Evolutionary conservation across 2,797 vertebrate species (phyloP).

Genomic region (Microcaecilia unicolor): DNA sequence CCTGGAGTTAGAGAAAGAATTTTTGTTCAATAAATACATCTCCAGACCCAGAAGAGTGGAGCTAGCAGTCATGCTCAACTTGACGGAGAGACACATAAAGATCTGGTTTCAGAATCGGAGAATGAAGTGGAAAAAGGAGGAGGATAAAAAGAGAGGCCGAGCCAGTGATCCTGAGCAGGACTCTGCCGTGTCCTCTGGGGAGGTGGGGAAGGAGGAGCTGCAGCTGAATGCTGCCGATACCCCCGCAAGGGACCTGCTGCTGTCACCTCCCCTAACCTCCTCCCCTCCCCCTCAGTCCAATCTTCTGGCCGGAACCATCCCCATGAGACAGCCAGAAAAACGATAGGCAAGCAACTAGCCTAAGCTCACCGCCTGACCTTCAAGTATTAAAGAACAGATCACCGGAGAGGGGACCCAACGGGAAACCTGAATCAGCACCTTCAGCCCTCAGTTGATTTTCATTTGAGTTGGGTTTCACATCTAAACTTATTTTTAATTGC

Average conservation of each 20-base stretch:
- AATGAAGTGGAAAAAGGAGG: constrained; percentile 98
- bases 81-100: constrained; percentile 95
- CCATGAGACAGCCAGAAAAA: constrained; percentile 49
- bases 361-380: background rate
- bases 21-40: constrained; percentile 96
- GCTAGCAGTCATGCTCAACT: constrained; percentile 86
- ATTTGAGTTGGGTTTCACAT: too few relatives aligned
- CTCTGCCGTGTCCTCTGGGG: constrained; percentile 79
- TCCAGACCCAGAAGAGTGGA: constrained; percentile 89
- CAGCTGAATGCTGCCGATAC: constrained; percentile 24
- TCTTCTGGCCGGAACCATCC: constrained; percentile 16
- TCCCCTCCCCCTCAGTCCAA: constrained; percentile 47
- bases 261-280: constrained; percentile 35
- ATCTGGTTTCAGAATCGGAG: constrained; percentile 95
- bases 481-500: too few relatives aligned
- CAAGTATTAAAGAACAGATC: too few relatives aligned
- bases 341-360: constrained; percentile 3
- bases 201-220: constrained; percentile 59
- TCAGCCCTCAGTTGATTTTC: too few relatives aligned
- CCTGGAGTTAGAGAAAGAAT: constrained; percentile 94
- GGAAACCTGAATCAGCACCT: too few relatives aligned
- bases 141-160: constrained; percentile 76
- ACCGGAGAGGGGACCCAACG: too few relatives aligned
- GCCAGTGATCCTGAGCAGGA: constrained; percentile 77
- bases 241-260: constrained; percentile 29